Base-by-base conservation (phyloP, 2,113 vertebrate species). In the Lophotis ruficrista region DNA sequence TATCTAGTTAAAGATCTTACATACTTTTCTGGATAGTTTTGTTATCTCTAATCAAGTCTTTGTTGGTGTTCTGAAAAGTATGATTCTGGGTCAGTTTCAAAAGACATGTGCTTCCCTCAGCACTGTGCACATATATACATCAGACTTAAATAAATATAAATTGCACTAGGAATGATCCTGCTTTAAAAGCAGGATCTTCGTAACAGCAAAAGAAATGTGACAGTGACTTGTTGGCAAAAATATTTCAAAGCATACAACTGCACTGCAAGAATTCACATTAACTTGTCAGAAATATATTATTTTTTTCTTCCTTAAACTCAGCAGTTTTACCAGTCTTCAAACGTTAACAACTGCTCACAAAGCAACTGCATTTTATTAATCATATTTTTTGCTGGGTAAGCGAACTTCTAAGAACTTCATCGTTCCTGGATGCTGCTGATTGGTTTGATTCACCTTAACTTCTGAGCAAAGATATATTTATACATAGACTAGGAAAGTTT, bases 301-400 rank as follows among this genome's bases (percentile, higher is more conserved):
- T 54, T 58, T 57, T 47, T 53, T 79, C 17, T 70, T 87, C 66
- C 30, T 30, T 68, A 33, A 89, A 87, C 35, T 97, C 75, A 91
- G 85, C 85, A 94, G 27, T 87, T 97, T 88, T 78, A 73, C 22
- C 64, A 94, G 13, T 61, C 81, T 78, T 81, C 27, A 47, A 60
- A 90, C 7, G 72, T 24, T 87, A 90, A 75, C 54, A 92, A 57
- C 37, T 72, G 65, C 70, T 80, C 43, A 85, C 17, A 88, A 73
- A 85, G 28, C 16, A 90, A 57, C 27, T 85, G 15, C 53, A 71
- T 88, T 77, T 69, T 82, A 82, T 75, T 71, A 81, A 58, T 60
- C 15, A 28, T 35, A 13, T 5, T 43, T 77, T 38, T 83, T 96
- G 27, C 68, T 95, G 50, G 33, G 12, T 37, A 69, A 66, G 31